Base-by-base conservation (phyloP, 2,888 invertebrate species). In the Drosophila antonietae region DNA sequence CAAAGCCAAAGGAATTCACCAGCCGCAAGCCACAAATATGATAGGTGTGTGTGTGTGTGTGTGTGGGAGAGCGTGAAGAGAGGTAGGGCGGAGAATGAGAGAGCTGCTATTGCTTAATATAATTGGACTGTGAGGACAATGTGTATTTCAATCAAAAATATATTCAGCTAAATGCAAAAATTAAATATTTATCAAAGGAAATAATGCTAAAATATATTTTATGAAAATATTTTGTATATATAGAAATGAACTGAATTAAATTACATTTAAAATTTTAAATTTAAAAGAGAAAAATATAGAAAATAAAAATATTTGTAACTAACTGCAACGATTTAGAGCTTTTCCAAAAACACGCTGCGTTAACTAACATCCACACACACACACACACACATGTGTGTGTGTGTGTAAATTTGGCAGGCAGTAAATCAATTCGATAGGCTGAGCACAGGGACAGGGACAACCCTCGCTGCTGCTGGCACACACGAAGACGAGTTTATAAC, bases 401-500 rank as follows among this genome's bases (percentile, higher is more conserved):
- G 49, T 44, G 51, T 55, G 52, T 69, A 83, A 62, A 70, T 76
- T 89, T 70, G 59, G 72, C 68, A 69, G 72, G 83, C 73, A 89
- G 83, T 88, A 89, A 85, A 85, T 85, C 89, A 85, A 89, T 82
- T 88, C 75, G 68, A 73, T 74, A 83, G 78, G 74, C 70, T 28
- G 47, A 47, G 46, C 46, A 28, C 53, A 6, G 28, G 28, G 6
- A 61, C 37, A 39, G 52, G 59, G 71, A 64, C 78, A 74, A 60
- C 87, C 65, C 72, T 65, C 73, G 58, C 73, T 53, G 58, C 73
- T 53, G 66, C 68, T 37, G 72, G 72, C 77, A 83, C 89, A 88
- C 80, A 76, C 78, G 87, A 83, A 84, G 78, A 80, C 79, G 87
- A 85, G 90, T 88, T 89, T 91, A 90, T 91, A 91, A 90, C 91